Conservation (phyloP, 2,113 vertebrate genomes). For the Lethenteron reissneri region DNA sequence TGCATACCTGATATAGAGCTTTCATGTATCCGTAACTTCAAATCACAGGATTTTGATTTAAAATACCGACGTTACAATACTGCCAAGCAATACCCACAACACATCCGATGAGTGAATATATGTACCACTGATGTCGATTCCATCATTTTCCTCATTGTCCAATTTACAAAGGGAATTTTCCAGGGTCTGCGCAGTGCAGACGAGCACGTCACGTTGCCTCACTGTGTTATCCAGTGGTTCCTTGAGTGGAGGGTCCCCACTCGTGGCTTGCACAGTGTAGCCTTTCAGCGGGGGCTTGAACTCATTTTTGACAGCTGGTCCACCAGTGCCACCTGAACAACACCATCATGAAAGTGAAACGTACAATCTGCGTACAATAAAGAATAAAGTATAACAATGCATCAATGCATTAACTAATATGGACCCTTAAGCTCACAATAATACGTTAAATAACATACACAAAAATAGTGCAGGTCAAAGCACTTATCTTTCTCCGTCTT, state of each 20-base stretch:
- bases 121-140: slow-evolving; percentile 17
- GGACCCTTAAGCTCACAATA: no score
- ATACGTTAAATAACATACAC: no score
- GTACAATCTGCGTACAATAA: background rate
- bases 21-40: no score
- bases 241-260: slow-evolving; percentile 42
- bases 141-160: slow-evolving; percentile 25
- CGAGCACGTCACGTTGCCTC: slow-evolving; percentile 45
- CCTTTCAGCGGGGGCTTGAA: slow-evolving; percentile 46
- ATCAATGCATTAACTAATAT: no score
- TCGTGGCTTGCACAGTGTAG: slow-evolving; percentile 47
- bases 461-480: no score
- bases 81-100: no score
- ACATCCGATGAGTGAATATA: no score
- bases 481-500: no score
- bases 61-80: no score
- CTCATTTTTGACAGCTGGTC: slow-evolving; percentile 61
- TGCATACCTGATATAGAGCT: no score
- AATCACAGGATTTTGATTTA: no score
- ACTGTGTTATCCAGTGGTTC: slow-evolving; percentile 17
- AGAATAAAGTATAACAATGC: no score
- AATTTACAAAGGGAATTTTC: slow-evolving; percentile 54
- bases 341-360: slow-evolving; percentile 7
- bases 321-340: slow-evolving; percentile 50
- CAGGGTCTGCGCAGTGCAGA: slow-evolving; percentile 87